Conservation (phyloP, 2,888 invertebrate species). For the Perdita meconis region DNA sequence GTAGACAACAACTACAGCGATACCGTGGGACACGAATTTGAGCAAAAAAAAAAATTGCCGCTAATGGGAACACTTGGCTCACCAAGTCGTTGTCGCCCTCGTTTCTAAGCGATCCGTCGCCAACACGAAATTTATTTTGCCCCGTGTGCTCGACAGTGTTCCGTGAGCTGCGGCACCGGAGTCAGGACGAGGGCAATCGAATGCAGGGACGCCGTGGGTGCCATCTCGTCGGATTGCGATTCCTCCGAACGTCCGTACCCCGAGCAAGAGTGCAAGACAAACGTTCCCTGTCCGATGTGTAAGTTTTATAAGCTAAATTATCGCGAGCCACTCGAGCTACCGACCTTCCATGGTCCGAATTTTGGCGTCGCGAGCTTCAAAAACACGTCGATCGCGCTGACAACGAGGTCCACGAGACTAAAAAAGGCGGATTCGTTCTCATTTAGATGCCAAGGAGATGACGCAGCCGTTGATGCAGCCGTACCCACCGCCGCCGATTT, state of each 20-base stretch:
- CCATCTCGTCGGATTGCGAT: conserved; percentile 87
- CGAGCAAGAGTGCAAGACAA: conserved; percentile 90
- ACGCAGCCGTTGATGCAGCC: conserved; percentile 86
- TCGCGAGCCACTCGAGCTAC: neutral
- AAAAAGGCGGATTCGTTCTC: conserved; percentile 1
- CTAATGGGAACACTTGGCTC: neutral
- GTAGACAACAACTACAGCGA: no score
- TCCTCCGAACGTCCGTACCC: conserved; percentile 88
- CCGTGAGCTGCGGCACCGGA: conserved; percentile 96
- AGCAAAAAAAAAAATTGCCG: no score
- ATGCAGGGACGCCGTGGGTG: conserved; percentile 87
- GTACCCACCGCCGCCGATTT: conserved; percentile 88
- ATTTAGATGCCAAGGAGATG: conserved; percentile 77
- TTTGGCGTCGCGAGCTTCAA: conserved; percentile 17
- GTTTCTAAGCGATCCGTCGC: conserved; percentile 7
- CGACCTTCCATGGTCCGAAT: neutral
- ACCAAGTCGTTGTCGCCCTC: neutral
- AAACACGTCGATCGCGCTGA: neutral
- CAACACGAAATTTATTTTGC: conserved; percentile 25
- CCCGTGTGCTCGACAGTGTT: conserved; percentile 88
- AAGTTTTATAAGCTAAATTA: conserved; percentile 65
- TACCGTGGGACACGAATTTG: no score
- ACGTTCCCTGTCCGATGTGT: conserved; percentile 88
- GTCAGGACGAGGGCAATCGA: conserved; percentile 92
- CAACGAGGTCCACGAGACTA: conserved; percentile 2